A percentile compares a stretch with the other conserved stretches of the same genome.
Conservation (phyloP, 2,797 vertebrate genomes). For the Propithecus perrieri region DNA sequence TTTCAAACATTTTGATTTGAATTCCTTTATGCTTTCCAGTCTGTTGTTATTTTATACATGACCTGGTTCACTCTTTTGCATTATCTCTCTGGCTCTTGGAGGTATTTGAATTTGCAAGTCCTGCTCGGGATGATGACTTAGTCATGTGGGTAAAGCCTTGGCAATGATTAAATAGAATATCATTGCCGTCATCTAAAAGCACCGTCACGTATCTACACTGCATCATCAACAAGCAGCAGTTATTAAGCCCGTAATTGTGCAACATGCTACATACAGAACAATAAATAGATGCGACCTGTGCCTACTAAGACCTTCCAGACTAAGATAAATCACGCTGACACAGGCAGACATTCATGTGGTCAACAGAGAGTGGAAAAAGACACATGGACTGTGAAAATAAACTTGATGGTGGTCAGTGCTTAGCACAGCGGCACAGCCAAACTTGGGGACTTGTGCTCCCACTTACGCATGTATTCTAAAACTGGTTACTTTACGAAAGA, state of each 20-base stretch:
- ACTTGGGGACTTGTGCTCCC: no score
- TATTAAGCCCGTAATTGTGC: neutral
- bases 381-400: neutral
- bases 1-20: neutral
- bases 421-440: rapidly evolving
- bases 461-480: neutral
- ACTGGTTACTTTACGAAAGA: neutral
- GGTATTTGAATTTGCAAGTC: neutral
- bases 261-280: neutral
- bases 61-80: neutral
- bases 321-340: neutral
- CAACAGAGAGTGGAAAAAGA: neutral
- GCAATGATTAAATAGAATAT: neutral
- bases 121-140: neutral
- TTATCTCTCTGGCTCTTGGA: neutral
- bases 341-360: neutral
- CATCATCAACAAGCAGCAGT: neutral
- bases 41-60: neutral
- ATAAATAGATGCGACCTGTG: neutral
- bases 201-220: neutral
- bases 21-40: neutral
- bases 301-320: neutral
- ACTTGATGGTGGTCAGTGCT: neutral
- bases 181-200: neutral
- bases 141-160: neutral